Conservation (phyloP, 2,888 invertebrate genomes). For the Ennomos fuscantarius region DNA sequence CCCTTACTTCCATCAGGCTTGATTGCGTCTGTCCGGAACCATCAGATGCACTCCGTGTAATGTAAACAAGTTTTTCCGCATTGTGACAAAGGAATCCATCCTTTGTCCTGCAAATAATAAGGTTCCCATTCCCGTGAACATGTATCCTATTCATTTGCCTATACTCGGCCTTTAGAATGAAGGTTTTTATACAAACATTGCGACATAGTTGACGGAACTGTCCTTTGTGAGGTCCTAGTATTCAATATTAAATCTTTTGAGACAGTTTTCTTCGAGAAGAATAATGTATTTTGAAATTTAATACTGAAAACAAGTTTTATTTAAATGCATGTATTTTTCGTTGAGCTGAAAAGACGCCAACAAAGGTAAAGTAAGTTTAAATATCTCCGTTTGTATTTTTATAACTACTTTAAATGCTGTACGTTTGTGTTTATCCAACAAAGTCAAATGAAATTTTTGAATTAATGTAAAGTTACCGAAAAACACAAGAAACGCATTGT, state of each 20-base stretch:
- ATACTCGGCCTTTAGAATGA: constrained; percentile 42
- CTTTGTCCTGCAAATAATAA: constrained; percentile 64
- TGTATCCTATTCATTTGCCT: constrained; percentile 43
- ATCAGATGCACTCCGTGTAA: constrained; percentile 66
- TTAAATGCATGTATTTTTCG: constrained; percentile 9
- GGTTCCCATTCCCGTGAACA: constrained; percentile 53
- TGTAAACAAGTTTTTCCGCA: constrained; percentile 68
- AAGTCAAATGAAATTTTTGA: too few species aligned
- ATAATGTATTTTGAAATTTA: constrained; percentile 21
- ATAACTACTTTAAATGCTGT: neutral
- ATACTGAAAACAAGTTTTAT: constrained; percentile 14
- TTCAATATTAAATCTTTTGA: constrained; percentile 50
- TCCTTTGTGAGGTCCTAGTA: constrained; percentile 38
- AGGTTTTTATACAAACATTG: constrained; percentile 35
- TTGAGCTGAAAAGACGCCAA: neutral
- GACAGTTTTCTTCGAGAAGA: constrained; percentile 15
- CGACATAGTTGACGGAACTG: constrained; percentile 19
- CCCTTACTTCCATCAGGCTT: constrained; percentile 35
- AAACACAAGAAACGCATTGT: too few species aligned
- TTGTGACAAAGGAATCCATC: constrained; percentile 61
- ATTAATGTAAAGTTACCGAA: too few species aligned
- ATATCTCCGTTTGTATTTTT: neutral
- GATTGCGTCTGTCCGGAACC: constrained; percentile 57
- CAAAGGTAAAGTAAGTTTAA: neutral
- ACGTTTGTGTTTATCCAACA: too few species aligned